Evolutionary conservation across 2,113 vertebrate species (phyloP).

Genomic region (Indicator maculatus): DNA sequence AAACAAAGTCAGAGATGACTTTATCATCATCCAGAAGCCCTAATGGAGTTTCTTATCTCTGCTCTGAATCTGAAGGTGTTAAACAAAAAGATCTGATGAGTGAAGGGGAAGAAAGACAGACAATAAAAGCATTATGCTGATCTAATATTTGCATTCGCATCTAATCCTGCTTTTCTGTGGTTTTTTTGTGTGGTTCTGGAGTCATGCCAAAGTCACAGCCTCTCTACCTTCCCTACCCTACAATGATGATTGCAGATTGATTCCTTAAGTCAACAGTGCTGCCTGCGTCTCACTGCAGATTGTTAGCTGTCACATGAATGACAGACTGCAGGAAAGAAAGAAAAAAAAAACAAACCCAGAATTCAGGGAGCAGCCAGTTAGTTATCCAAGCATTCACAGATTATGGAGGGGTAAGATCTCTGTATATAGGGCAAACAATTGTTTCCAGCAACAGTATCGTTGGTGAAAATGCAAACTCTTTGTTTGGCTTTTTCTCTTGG

Average conservation of each 20-base stretch:
- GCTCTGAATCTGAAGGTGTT: not conserved
- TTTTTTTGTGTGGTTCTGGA: not conserved
- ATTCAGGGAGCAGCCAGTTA: not conserved
- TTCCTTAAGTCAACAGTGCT: not conserved
- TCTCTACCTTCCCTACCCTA: not conserved
- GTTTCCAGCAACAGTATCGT: not conserved
- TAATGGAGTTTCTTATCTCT: slow-evolving; percentile 9
- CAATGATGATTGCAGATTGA: not conserved
- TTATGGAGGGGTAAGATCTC: not conserved
- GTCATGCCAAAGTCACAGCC: not conserved
- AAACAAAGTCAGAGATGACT: slow-evolving; percentile 1
- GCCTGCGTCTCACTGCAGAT: not conserved
- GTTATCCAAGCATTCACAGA: not conserved
- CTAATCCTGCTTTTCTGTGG: not conserved
- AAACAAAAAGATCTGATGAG: not conserved
- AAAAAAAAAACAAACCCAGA: not conserved
- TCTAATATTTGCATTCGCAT: not conserved
- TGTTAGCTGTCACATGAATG: slow-evolving; percentile 13
- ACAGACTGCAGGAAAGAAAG: not conserved
- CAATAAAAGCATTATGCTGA: not conserved
- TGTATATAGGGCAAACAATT: not conserved
- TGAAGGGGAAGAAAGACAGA: not conserved
- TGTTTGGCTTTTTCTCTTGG: not conserved
- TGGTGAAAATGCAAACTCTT: not conserved
- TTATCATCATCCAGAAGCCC: not conserved